Evolutionary conservation across 2,888 invertebrate species (phyloP).

Genomic region (Poecilus cupreus): DNA sequence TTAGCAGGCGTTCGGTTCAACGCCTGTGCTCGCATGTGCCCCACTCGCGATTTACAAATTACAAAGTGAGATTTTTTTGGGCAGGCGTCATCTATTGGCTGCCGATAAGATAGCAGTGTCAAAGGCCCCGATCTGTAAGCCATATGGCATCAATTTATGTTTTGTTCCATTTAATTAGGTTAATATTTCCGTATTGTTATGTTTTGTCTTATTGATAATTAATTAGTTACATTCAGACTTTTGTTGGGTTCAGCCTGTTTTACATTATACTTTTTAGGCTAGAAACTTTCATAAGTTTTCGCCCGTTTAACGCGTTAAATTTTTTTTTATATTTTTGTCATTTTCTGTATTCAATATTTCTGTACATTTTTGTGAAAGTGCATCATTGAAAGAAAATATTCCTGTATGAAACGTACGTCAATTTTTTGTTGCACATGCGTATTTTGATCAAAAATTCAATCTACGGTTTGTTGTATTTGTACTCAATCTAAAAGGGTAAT

Average conservation of each 20-base stretch:
- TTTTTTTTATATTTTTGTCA: too few species aligned
- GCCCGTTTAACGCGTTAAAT: too few species aligned
- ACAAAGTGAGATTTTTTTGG: neutral
- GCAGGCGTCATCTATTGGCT: conserved; percentile 19
- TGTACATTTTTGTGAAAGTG: too few species aligned
- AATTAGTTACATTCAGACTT: neutral
- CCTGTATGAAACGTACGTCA: too few species aligned
- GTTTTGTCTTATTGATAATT: neutral
- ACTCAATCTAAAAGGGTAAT: too few species aligned
- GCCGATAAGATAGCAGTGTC: conserved; percentile 43
- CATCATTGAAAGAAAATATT: too few species aligned
- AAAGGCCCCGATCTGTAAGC: conserved; percentile 45
- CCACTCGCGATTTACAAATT: conserved; percentile 5
- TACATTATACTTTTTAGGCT: too few species aligned
- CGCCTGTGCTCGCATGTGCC: neutral
- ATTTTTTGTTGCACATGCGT: too few species aligned
- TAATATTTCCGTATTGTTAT: conserved; percentile 34
- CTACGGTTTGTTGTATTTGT: too few species aligned
- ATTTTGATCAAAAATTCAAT: too few species aligned
- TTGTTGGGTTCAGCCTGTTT: neutral
- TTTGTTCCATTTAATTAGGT: conserved; percentile 22
- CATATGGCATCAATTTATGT: conserved; percentile 45
- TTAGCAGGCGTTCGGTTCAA: neutral
- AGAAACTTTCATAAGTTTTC: too few species aligned
- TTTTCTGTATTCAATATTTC: too few species aligned